These are phyloP conservation scores for Chymomyza fuscimana DNA, from an alignment of 2,888 invertebrate species.

Conservation along the genomic window DNA sequence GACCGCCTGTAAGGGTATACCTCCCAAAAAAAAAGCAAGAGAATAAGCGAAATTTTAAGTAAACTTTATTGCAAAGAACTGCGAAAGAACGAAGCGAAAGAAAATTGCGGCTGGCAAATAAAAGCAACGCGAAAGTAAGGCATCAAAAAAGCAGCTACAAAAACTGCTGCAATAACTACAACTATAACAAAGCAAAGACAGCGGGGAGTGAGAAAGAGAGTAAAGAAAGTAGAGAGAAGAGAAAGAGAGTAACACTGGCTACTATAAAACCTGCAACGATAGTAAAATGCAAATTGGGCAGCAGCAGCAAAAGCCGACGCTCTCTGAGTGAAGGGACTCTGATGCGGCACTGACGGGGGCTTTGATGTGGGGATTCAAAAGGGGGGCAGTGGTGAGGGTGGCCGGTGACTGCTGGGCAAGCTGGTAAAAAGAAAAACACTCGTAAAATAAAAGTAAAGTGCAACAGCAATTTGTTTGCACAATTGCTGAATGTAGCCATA, in stretches of 20 bases:
- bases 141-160: slow-evolving; percentile 61
- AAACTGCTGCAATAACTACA: slow-evolving; percentile 17
- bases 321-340: background rate
- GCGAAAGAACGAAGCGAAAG: slow-evolving; percentile 35
- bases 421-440: slow-evolving; percentile 52
- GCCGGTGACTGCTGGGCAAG: slow-evolving; percentile 46
- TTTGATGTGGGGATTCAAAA: background rate
- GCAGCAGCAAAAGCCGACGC: slow-evolving; percentile 12
- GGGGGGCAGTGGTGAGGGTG: background rate
- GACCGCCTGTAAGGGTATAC: background rate
- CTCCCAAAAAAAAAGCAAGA: background rate
- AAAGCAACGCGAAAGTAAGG: slow-evolving; percentile 67
- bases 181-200: slow-evolving; percentile 3
- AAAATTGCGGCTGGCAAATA: slow-evolving; percentile 68
- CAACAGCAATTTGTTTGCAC: slow-evolving; percentile 74
- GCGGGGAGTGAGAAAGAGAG: background rate
- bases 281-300: slow-evolving; percentile 72
- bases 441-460: slow-evolving; percentile 74
- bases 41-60: slow-evolving; percentile 64
- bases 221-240: background rate
- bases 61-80: slow-evolving; percentile 64
- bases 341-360: slow-evolving; percentile 1
- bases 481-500: slow-evolving; percentile 69
- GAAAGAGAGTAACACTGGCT: slow-evolving; percentile 30
- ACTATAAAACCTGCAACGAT: slow-evolving; percentile 73